phyloP scores from a whole-genome alignment of 2,888 invertebrate genomes.

The Blastobasis adustella region DNA sequence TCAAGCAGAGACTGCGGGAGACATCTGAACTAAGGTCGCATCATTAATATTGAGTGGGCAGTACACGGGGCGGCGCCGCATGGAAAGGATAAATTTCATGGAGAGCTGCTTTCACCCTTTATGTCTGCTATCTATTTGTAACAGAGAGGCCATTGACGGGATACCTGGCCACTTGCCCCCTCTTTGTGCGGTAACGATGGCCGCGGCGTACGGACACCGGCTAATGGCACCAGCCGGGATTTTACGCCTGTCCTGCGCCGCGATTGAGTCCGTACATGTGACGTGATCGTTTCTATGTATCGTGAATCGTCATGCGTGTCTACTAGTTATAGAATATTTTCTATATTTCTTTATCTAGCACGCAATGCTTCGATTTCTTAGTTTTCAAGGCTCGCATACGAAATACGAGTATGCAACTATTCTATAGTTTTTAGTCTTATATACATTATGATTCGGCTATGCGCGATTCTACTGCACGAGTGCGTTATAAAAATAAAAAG shows the following conservation, averaged over 20 bases:
- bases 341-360: too few species aligned
- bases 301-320: too few species aligned
- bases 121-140: constrained; percentile 58
- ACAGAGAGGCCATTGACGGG: constrained; percentile 16
- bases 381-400: too few species aligned
- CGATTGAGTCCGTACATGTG: constrained; percentile 3
- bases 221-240: constrained; percentile 26
- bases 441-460: background rate
- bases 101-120: constrained; percentile 67
- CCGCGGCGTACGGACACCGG: constrained; percentile 7
- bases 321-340: too few species aligned
- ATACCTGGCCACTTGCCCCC: background rate
- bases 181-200: background rate
- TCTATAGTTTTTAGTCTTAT: too few species aligned
- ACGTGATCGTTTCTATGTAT: background rate
- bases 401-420: too few species aligned
- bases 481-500: too few species aligned
- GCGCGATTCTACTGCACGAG: too few species aligned
- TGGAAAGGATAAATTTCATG: constrained; percentile 60
- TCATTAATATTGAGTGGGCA: constrained; percentile 68
- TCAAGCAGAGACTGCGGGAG: constrained; percentile 55
- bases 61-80: constrained; percentile 55
- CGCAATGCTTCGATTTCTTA: too few species aligned
- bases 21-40: constrained; percentile 68
- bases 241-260: constrained; percentile 35